Conservation (phyloP, 2,888 invertebrate genomes). For the Stenolophus ochropezus region DNA sequence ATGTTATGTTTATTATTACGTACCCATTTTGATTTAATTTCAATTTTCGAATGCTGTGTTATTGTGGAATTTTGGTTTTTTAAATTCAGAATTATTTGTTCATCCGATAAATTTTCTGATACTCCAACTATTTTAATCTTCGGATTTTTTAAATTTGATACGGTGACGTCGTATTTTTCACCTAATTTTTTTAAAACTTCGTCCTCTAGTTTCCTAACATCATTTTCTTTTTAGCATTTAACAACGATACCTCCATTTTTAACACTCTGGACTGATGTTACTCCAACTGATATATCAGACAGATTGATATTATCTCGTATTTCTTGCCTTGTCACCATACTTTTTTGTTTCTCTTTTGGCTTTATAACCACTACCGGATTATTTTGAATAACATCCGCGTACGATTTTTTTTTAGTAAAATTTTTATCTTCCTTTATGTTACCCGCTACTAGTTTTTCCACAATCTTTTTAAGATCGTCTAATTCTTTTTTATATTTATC, state of each 20-base stretch:
- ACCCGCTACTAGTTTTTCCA: too few relatives aligned
- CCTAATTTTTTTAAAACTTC: background rate
- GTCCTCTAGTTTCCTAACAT: background rate
- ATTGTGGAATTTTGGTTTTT: background rate
- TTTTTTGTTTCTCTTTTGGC: background rate
- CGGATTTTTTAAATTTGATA: constrained; percentile 7
- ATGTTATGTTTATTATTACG: background rate
- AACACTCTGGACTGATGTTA: background rate
- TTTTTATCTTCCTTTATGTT: too few relatives aligned
- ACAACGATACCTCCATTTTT: background rate
- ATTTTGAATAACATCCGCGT: too few relatives aligned
- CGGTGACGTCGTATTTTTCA: background rate
- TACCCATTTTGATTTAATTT: background rate
- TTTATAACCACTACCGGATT: constrained; percentile 10
- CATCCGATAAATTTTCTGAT: background rate
- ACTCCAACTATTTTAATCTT: constrained; percentile 10
- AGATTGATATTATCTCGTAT: background rate
- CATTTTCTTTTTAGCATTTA: background rate
- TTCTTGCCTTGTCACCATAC: background rate
- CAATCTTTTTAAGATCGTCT: too few relatives aligned
- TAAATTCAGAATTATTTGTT: background rate
- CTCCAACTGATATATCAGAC: background rate
- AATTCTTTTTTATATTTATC: too few relatives aligned
- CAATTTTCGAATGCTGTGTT: background rate
- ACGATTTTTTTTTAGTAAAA: too few relatives aligned